Evolutionary conservation across 2,888 invertebrate genomes (phyloP).

Genomic region (Chaitophorus viminalis): DNA sequence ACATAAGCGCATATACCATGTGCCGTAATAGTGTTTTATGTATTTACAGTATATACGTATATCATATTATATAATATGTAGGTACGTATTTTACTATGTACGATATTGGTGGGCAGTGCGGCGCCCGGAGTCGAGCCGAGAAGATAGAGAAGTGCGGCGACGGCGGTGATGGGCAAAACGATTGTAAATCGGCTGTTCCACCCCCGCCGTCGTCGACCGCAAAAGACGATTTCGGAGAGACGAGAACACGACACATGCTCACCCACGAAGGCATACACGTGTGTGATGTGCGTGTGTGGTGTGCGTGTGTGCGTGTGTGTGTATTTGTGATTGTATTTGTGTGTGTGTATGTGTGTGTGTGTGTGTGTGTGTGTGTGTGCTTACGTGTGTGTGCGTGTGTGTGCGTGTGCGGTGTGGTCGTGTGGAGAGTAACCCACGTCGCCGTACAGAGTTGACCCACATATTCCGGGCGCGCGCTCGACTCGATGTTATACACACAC

Average conservation of each 20-base stretch:
- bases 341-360: neutral
- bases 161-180: neutral
- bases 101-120: neutral
- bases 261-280: neutral
- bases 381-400: neutral
- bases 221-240: slow-evolving; percentile 26
- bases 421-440: neutral
- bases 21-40: neutral
- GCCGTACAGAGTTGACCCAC: slow-evolving; percentile 42
- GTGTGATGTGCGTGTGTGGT: neutral
- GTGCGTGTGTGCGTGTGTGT: too few species aligned
- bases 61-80: too few species aligned
- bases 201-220: neutral
- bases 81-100: too few species aligned
- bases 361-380: neutral
- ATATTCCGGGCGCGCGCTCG: slow-evolving; percentile 23
- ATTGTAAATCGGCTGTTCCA: slow-evolving; percentile 40
- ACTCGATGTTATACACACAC: neutral
- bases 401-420: neutral
- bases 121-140: slow-evolving; percentile 2
- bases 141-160: too few species aligned
- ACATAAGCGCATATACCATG: neutral
- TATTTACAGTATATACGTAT: neutral
- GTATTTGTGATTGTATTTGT: too few species aligned
- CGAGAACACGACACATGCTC: slow-evolving; percentile 34